Conservation (phyloP, 2,888 invertebrate species). For the Tipula lateralis region DNA sequence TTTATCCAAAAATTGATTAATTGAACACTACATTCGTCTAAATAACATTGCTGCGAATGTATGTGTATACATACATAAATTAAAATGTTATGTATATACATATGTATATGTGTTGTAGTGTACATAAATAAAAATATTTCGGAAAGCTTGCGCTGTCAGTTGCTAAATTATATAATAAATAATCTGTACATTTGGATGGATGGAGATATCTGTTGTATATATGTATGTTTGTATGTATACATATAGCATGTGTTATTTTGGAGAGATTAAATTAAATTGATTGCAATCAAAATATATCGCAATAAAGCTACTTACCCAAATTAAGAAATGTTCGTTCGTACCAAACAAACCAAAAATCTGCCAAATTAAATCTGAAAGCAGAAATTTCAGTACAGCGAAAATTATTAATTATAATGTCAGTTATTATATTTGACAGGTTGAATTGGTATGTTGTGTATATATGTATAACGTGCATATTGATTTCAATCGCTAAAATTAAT, state of each 20-base stretch:
- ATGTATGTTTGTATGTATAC: too few species aligned
- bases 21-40: neutral
- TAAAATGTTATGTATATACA: neutral
- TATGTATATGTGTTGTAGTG: too few species aligned
- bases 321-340: neutral
- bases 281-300: slow-evolving; percentile 15
- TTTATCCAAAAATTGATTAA: neutral
- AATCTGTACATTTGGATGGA: neutral
- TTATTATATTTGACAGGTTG: slow-evolving; percentile 13
- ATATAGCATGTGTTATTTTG: neutral
- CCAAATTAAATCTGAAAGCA: neutral
- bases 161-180: neutral
- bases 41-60: neutral
- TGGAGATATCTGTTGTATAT: neutral
- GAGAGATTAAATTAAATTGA: neutral
- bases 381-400: neutral
- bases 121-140: neutral
- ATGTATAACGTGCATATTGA: neutral
- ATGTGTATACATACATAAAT: neutral
- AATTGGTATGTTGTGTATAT: neutral
- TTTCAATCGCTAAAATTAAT: slow-evolving; percentile 15
- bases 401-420: slow-evolving; percentile 20
- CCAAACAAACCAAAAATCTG: neutral
- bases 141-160: neutral
- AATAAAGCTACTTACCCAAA: slow-evolving; percentile 24